Evolutionary conservation across 2,113 vertebrate species (phyloP).

Genomic region (Embiotoca jacksoni): DNA sequence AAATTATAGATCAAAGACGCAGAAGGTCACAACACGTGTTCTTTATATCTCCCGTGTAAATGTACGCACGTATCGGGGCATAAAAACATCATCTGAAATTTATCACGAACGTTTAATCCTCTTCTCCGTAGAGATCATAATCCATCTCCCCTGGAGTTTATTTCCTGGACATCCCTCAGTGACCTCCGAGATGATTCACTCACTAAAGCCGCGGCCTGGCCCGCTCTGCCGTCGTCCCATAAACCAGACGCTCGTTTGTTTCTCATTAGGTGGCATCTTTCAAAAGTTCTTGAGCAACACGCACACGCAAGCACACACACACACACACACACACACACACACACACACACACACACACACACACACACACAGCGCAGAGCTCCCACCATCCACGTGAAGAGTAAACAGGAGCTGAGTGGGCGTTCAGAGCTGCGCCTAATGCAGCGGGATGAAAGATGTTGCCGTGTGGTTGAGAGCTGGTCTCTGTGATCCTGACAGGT

Average conservation of each 20-base stretch:
- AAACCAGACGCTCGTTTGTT: constrained; percentile 59
- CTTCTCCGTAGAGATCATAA: not conserved
- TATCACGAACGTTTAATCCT: constrained; percentile 8
- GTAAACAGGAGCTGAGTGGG: constrained; percentile 79
- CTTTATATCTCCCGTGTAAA: no score
- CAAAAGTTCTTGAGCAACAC: constrained; percentile 35
- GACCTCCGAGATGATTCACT: constrained; percentile 50
- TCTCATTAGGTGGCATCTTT: constrained; percentile 70
- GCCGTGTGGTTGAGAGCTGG: constrained; percentile 71
- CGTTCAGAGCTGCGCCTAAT: constrained; percentile 71
- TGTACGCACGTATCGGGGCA: not conserved
- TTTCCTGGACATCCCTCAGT: constrained; percentile 30
- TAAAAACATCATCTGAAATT: not conserved
- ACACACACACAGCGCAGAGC: constrained; percentile 1
- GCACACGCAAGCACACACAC: constrained; percentile 26
- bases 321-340: constrained; percentile 7
- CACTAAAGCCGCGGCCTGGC: constrained; percentile 42
- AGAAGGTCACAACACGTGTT: no score
- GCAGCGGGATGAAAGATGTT: constrained; percentile 78
- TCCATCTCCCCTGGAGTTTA: constrained; percentile 19
- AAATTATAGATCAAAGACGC: no score
- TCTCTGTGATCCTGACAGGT: constrained; percentile 78
- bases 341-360: constrained; percentile 13
- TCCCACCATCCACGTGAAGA: constrained; percentile 50
- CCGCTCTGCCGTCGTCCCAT: constrained; percentile 39